A percentile compares a stretch with the other conserved stretches of the same genome.
Conservation (phyloP, 1,140 invertebrate genomes). For the Cyclina sinensis region DNA sequence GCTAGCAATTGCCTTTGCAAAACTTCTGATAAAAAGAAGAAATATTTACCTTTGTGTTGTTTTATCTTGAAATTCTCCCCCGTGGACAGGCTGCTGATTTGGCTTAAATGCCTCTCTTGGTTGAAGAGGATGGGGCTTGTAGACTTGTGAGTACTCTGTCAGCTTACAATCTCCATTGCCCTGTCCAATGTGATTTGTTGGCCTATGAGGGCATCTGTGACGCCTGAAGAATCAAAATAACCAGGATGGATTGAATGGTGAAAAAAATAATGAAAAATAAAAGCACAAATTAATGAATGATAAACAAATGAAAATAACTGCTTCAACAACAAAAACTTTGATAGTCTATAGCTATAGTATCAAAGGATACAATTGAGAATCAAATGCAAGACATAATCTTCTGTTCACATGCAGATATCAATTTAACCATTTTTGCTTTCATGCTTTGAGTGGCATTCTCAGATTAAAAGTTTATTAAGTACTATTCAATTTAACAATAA, state of each 20-base stretch:
- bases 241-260: neutral
- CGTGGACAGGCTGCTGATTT: conserved; percentile 69
- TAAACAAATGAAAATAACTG: too few relatives aligned
- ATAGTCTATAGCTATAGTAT: too few relatives aligned
- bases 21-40: too few relatives aligned
- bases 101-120: conserved; percentile 80
- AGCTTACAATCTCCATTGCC: conserved; percentile 78
- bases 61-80: conserved; percentile 79
- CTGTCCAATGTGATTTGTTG: conserved; percentile 72
- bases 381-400: too few relatives aligned
- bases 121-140: conserved; percentile 79
- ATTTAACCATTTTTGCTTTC: too few relatives aligned
- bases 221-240: conserved; percentile 80
- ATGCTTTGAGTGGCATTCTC: too few relatives aligned
- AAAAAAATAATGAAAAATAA: neutral
- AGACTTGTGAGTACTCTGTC: conserved; percentile 84
- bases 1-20: too few relatives aligned
- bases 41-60: conserved; percentile 81
- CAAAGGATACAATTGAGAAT: too few relatives aligned
- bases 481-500: too few relatives aligned
- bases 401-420: too few relatives aligned
- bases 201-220: conserved; percentile 84
- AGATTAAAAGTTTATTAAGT: too few relatives aligned
- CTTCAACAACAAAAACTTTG: neutral
- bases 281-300: neutral